phyloP scores from a whole-genome alignment of 37 sponge, comb jelly and placozoan genomes.

The Chondrosia reniformis region DNA sequence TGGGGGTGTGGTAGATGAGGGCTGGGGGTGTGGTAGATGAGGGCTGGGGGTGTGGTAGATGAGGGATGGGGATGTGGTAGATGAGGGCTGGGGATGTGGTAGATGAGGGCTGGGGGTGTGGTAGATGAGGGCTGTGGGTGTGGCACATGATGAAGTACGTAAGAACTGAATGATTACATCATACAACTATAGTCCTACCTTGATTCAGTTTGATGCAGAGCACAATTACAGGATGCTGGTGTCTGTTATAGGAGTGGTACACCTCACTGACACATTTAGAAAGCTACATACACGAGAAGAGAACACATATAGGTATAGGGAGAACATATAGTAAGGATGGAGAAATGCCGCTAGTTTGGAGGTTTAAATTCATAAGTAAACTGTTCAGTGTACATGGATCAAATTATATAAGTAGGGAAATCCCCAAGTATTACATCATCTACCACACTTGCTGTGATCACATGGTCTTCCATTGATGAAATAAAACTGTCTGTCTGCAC shows the following conservation, averaged over 20 bases:
- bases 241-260: slow-evolving; percentile 82
- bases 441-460: slow-evolving; percentile 83
- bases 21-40: no score
- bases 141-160: background rate
- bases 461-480: slow-evolving; percentile 93
- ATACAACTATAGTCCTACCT: slow-evolving; percentile 28
- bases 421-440: no score
- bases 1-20: no score
- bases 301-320: background rate
- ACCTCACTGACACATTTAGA: slow-evolving; percentile 72
- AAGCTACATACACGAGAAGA: slow-evolving; percentile 31
- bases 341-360: background rate
- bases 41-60: no score
- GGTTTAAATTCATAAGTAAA: background rate
- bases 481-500: slow-evolving; percentile 89
- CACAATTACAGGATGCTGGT: slow-evolving; percentile 83
- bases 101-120: no score
- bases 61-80: no score
- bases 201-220: slow-evolving; percentile 52
- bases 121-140: no score
- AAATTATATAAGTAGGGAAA: no score
- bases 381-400: no score
- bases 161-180: background rate
- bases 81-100: no score
- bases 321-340: background rate